Conservation (phyloP, 2,797 vertebrate genomes). For the Spondyliosoma cantharus region DNA sequence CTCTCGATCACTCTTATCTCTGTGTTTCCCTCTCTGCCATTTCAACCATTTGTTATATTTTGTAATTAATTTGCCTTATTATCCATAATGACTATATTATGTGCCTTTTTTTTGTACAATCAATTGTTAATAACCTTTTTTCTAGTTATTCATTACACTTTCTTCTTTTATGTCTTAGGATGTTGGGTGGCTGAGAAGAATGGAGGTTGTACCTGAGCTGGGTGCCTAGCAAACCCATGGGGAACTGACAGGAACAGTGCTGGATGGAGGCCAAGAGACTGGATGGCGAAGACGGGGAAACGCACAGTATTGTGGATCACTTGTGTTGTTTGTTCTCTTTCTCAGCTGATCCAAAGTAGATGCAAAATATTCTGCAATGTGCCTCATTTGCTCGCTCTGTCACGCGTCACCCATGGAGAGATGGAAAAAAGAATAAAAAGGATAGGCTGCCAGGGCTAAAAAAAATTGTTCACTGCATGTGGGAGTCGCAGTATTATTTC, state of each 20-base stretch:
- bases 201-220: slow-evolving; percentile 69
- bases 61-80: slow-evolving; percentile 45
- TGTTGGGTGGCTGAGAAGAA: slow-evolving; percentile 76
- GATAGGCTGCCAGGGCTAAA: slow-evolving; percentile 77
- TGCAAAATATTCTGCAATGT: slow-evolving; percentile 66
- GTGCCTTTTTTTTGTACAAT: slow-evolving; percentile 38
- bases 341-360: slow-evolving; percentile 67
- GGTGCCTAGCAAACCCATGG: slow-evolving; percentile 75
- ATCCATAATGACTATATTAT: slow-evolving; percentile 46
- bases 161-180: slow-evolving; percentile 80
- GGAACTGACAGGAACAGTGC: slow-evolving; percentile 70
- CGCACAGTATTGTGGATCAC: slow-evolving; percentile 68
- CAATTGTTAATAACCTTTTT: slow-evolving; percentile 34
- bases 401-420: slow-evolving; percentile 74
- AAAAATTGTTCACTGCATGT: slow-evolving; percentile 60
- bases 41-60: slow-evolving; percentile 51
- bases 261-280: slow-evolving; percentile 80
- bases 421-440: slow-evolving; percentile 77
- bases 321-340: slow-evolving; percentile 70
- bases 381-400: slow-evolving; percentile 57
- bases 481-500: slow-evolving; percentile 49
- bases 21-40: slow-evolving; percentile 25
- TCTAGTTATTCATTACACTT: slow-evolving; percentile 59
- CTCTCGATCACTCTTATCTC: slow-evolving; percentile 11
- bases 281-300: slow-evolving; percentile 81